A percentile compares a stretch with the other conserved stretches of the same genome.
Evolutionary conservation across 2,797 vertebrate species (phyloP).

Genomic region (Betta splendens): DNA sequence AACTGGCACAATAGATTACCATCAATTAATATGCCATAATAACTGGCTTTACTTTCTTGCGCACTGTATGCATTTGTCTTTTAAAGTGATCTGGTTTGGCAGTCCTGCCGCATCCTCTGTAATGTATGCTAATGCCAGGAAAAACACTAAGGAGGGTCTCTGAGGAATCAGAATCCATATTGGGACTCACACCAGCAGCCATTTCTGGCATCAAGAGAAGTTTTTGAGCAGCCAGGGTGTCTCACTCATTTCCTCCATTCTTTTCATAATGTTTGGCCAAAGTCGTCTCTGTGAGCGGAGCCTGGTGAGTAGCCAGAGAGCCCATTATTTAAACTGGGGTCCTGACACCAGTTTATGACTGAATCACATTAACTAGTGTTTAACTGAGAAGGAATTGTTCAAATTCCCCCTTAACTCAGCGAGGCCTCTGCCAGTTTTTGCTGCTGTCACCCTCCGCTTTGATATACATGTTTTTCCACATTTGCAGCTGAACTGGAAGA

Average conservation of each 20-base stretch:
- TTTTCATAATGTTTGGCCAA: slow-evolving; percentile 44
- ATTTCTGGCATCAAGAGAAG: slow-evolving; percentile 42
- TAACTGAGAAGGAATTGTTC: slow-evolving; percentile 34
- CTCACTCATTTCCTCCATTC: slow-evolving; percentile 24
- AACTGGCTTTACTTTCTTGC: slow-evolving; percentile 69
- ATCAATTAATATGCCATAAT: slow-evolving; percentile 79
- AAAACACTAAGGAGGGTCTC: slow-evolving; percentile 74
- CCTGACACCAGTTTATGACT: slow-evolving; percentile 61
- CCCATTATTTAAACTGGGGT: slow-evolving; percentile 59
- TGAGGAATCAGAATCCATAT: slow-evolving; percentile 68
- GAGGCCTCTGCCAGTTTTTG: slow-evolving; percentile 23
- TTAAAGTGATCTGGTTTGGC: slow-evolving; percentile 72
- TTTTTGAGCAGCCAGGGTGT: slow-evolving; percentile 49
- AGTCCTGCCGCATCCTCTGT: slow-evolving; percentile 62
- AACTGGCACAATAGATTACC: slow-evolving; percentile 70
- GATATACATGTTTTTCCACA: slow-evolving; percentile 27
- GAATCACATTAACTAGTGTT: slow-evolving; percentile 50
- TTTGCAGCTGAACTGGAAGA: neutral
- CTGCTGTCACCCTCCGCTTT: slow-evolving; percentile 1
- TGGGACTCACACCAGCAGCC: slow-evolving; percentile 58
- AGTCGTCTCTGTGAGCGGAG: slow-evolving; percentile 36
- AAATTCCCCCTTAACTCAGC: slow-evolving; percentile 28
- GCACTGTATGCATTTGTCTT: slow-evolving; percentile 70
- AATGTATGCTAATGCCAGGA: slow-evolving; percentile 79
- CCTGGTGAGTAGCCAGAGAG: slow-evolving; percentile 50